Percentiles rank a stretch among this genome's conserved stretches.
These are phyloP conservation scores for Myrmecophaga tridactyla DNA, from an alignment of 2,113 vertebrate species.

Conservation along the genomic window DNA sequence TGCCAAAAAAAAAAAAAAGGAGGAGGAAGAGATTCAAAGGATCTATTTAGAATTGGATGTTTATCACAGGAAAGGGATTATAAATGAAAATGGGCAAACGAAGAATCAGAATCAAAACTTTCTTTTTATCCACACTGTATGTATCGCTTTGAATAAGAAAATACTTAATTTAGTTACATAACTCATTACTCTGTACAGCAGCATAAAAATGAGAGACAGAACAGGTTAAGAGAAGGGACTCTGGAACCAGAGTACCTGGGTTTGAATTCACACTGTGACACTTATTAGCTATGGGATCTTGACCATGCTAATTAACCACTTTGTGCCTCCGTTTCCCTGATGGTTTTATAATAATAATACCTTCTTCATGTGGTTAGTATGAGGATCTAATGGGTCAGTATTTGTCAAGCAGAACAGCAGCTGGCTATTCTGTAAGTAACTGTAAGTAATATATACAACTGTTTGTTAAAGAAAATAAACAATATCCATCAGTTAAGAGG, in stretches of 20 bases:
- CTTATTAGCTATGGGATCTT: not conserved
- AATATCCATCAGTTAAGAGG: not conserved
- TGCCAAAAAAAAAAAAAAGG: no score
- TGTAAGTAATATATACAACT: not conserved
- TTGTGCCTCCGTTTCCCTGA: not conserved
- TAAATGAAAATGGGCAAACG: not conserved
- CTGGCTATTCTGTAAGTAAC: fast-evolving
- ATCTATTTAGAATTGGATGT: not conserved
- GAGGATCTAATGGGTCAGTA: not conserved
- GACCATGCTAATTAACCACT: not conserved
- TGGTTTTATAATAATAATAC: not conserved
- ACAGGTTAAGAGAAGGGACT: not conserved
- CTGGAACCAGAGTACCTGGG: not conserved
- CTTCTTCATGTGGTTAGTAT: not conserved
- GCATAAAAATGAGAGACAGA: not conserved
- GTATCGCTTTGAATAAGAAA: not conserved
- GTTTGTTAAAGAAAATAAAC: not conserved
- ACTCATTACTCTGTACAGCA: not conserved
- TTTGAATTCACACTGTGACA: not conserved
- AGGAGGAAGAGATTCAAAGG: constrained; percentile 2
- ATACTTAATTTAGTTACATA: not conserved
- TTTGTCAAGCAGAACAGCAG: not conserved
- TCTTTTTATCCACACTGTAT: not conserved
- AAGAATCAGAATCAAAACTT: not conserved
- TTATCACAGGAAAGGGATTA: not conserved